Conservation (phyloP, 1,140 invertebrate species). For the Bombus balteatus region DNA sequence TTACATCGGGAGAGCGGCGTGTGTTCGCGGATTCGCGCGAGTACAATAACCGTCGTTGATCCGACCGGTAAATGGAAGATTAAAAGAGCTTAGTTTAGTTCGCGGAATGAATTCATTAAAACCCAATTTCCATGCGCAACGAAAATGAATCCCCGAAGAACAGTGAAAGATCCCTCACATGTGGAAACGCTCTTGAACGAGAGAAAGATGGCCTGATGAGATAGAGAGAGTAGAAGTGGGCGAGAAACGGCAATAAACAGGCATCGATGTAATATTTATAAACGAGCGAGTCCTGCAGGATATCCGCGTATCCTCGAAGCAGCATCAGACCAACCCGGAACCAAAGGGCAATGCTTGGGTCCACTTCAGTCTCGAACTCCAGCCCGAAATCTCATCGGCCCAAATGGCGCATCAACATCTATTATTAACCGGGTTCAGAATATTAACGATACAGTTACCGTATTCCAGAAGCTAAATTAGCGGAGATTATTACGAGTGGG, state of each 20-base stretch:
- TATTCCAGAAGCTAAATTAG: constrained; percentile 83
- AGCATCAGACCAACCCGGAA: constrained; percentile 25
- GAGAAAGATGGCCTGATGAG: not conserved
- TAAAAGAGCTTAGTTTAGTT: constrained; percentile 14
- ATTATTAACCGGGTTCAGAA: constrained; percentile 82
- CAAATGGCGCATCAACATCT: constrained; percentile 83
- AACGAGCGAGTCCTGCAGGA: constrained; percentile 69
- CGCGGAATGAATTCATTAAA: constrained; percentile 28
- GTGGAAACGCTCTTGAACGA: not conserved
- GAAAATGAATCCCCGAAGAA: constrained; percentile 39
- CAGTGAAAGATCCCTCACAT: constrained; percentile 22
- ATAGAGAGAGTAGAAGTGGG: not conserved
- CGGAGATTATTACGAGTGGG: constrained; percentile 82
- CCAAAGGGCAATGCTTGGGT: constrained; percentile 66
- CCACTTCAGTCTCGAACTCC: constrained; percentile 79
- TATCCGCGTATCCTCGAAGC: constrained; percentile 50
- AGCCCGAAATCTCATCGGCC: constrained; percentile 82
- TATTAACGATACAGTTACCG: constrained; percentile 83
- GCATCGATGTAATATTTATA: constrained; percentile 79
- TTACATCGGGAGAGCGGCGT: too few relatives aligned
- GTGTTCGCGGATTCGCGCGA: not conserved
- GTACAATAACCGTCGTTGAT: not conserved
- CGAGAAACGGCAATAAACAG: constrained; percentile 53
- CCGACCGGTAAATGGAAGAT: not conserved
- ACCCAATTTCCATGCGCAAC: constrained; percentile 24